Evolutionary conservation across 2,888 invertebrate genomes (phyloP).

Genomic region (Blastobasis lacticolella): DNA sequence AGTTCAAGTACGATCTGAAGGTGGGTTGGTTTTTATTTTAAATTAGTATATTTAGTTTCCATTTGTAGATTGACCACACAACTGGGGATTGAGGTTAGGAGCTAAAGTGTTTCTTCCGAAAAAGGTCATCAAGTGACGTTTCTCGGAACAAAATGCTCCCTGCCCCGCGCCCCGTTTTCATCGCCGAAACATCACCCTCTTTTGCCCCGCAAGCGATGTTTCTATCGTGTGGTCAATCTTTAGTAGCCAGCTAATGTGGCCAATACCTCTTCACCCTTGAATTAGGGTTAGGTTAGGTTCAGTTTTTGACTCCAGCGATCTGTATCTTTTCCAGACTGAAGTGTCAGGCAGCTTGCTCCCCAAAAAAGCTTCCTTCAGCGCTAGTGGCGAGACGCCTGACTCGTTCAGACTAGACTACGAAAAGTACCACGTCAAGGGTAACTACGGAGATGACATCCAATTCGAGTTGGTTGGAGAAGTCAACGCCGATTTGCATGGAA

Average conservation of each 20-base stretch:
- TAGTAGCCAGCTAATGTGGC: too few species aligned
- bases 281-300: too few species aligned
- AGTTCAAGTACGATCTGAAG: constrained; percentile 46
- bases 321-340: constrained; percentile 30
- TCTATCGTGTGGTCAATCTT: too few species aligned
- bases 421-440: constrained; percentile 49
- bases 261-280: too few species aligned
- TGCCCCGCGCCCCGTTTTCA: too few species aligned
- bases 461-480: constrained; percentile 55
- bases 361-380: constrained; percentile 36
- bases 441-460: constrained; percentile 56
- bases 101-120: too few species aligned
- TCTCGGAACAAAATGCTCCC: too few species aligned
- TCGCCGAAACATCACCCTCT: too few species aligned
- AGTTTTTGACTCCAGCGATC: too few species aligned
- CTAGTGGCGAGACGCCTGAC: constrained; percentile 28
- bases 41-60: neutral
- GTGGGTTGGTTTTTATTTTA: constrained; percentile 19
- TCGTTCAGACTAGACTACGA: constrained; percentile 39
- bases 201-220: too few species aligned
- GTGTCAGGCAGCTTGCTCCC: constrained; percentile 47
- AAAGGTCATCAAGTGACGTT: too few species aligned
- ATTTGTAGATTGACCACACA: neutral
- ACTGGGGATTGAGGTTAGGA: too few species aligned
- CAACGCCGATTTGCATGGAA: constrained; percentile 36